Evolutionary conservation across 2,113 vertebrate genomes (phyloP).

Genomic region (Ia io): DNA sequence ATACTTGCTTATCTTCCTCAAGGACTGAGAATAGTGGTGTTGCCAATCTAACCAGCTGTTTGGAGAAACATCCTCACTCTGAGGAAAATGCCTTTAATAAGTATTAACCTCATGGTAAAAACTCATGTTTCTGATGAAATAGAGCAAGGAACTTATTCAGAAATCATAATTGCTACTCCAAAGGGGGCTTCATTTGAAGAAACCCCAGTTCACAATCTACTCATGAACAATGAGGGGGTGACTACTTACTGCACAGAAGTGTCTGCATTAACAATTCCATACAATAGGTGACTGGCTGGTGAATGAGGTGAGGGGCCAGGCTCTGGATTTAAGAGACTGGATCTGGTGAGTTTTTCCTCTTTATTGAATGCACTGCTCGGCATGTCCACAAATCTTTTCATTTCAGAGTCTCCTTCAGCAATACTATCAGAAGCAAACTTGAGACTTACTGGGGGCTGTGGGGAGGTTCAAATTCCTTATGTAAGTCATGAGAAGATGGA

Average conservation of each 20-base stretch:
- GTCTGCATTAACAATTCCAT: not conserved
- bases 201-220: not conserved
- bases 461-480: conserved; percentile 7
- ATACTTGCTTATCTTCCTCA: not conserved
- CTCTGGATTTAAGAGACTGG: not conserved
- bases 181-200: not conserved
- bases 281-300: not conserved
- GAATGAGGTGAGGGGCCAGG: not conserved
- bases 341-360: not conserved
- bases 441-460: not conserved
- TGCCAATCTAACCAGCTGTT: not conserved
- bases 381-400: not conserved
- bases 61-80: not conserved
- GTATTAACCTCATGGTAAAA: not conserved
- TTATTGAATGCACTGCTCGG: not conserved
- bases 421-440: not conserved
- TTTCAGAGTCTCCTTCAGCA: conserved; percentile 1
- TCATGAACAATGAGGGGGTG: not conserved
- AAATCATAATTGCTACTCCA: not conserved
- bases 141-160: not conserved
- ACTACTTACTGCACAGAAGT: not conserved
- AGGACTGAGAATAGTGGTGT: not conserved
- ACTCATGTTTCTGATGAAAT: not conserved
- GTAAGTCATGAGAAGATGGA: conserved; percentile 14
- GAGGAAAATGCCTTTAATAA: not conserved